A percentile compares a stretch with the other conserved stretches of the same genome.
Conservation (phyloP, 1,140 invertebrate genomes). For the Penaeus indicus region DNA sequence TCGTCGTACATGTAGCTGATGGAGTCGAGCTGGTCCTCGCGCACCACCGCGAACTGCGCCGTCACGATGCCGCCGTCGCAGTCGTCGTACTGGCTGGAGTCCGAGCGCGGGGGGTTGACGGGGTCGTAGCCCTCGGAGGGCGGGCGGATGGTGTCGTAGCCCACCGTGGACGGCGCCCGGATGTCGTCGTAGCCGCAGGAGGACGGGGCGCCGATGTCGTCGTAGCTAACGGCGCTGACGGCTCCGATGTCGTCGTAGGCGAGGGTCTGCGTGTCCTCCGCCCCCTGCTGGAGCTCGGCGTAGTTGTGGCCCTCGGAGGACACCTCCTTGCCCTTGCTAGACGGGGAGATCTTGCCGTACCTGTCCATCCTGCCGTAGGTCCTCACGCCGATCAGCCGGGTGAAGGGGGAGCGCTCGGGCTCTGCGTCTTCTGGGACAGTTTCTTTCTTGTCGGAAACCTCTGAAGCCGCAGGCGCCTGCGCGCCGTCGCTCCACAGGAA, state of each 20-base stretch:
- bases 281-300: conserved; percentile 63
- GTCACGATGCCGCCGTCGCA: conserved; percentile 66
- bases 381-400: conserved; percentile 55
- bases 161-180: conserved; percentile 59
- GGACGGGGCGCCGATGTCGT: conserved; percentile 62
- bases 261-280: conserved; percentile 61
- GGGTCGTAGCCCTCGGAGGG: conserved; percentile 64
- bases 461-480: conserved; percentile 38
- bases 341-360: conserved; percentile 46
- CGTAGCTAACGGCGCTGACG: conserved; percentile 64
- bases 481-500: conserved; percentile 67
- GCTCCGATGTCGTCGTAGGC: conserved; percentile 67
- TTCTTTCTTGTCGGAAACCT: conserved; percentile 50
- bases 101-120: conserved; percentile 64
- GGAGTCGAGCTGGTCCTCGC: conserved; percentile 67
- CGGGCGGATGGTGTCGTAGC: conserved; percentile 62
- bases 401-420: conserved; percentile 49
- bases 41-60: conserved; percentile 66
- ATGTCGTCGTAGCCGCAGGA: conserved; percentile 67
- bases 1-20: conserved; percentile 68
- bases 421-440: conserved; percentile 39
- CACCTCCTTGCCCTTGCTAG: conserved; percentile 24
- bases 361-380: conserved; percentile 41
- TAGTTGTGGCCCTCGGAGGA: conserved; percentile 61
- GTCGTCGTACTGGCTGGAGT: conserved; percentile 67